Percentiles rank a stretch among this genome's conserved stretches.
Conservation (phyloP, 2,888 invertebrate genomes). For the Willowsia nigromaculata region DNA sequence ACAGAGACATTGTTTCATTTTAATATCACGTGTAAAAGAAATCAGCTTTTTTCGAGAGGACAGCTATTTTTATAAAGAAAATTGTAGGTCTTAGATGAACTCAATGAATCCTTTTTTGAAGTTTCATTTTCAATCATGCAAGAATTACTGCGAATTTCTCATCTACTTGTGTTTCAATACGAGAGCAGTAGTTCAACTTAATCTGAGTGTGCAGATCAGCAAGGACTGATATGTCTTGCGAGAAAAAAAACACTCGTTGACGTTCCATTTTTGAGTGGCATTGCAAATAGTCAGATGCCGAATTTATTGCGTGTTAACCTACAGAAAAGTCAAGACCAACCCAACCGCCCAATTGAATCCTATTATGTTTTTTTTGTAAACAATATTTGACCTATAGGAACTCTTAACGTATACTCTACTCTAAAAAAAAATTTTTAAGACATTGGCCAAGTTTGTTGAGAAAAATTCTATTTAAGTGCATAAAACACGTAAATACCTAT, state of each 20-base stretch:
- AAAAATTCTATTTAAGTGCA: neutral
- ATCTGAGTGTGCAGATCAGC: neutral
- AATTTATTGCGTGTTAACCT: constrained; percentile 57
- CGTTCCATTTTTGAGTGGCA: constrained; percentile 55
- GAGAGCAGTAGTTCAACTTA: neutral
- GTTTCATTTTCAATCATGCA: neutral
- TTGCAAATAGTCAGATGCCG: constrained; percentile 44
- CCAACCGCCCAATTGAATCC: constrained; percentile 18
- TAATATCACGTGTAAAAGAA: constrained; percentile 52
- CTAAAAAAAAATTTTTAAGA: neutral
- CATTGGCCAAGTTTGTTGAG: neutral
- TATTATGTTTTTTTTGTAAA: constrained; percentile 3
- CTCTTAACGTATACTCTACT: neutral
- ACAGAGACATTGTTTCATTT: constrained; percentile 45
- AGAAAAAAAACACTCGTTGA: constrained; percentile 2
- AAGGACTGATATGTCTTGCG: neutral
- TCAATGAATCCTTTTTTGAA: neutral
- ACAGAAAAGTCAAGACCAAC: constrained; percentile 23
- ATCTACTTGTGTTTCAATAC: neutral
- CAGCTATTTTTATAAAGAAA: no score
- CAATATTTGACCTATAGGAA: constrained; percentile 14
- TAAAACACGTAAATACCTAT: neutral
- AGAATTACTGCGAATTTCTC: neutral
- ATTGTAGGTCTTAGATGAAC: no score
- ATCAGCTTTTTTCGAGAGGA: neutral